Evolutionary conservation across 2,113 vertebrate genomes (phyloP).

Genomic region (Tyrannus savana): DNA sequence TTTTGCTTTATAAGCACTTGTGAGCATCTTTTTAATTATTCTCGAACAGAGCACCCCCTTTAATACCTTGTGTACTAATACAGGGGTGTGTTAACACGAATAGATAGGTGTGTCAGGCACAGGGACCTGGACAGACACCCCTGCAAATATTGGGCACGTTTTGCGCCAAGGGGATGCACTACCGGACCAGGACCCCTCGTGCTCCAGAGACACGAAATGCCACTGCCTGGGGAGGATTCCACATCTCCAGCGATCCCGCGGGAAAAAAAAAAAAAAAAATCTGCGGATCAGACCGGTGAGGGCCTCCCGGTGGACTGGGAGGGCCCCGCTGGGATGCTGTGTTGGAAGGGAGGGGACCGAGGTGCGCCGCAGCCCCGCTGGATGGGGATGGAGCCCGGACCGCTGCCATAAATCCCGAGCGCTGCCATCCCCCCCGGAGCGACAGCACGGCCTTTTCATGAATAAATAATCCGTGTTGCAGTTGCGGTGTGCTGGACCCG

Average conservation of each 20-base stretch:
- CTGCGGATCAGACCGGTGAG: background rate
- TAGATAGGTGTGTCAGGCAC: rapidly evolving
- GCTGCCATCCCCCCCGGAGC: background rate
- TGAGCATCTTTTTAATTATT: background rate
- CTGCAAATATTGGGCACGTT: background rate
- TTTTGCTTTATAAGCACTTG: background rate
- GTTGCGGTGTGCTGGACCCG: background rate
- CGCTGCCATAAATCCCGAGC: background rate
- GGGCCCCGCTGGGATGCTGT: background rate
- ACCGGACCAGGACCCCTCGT: background rate
- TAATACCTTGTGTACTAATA: rapidly evolving
- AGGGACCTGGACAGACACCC: background rate
- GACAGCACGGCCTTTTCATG: background rate
- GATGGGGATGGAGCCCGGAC: background rate
- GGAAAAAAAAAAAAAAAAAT: background rate
- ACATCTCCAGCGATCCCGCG: background rate
- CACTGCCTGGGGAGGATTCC: background rate
- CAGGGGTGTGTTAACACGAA: rapidly evolving
- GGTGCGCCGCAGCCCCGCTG: background rate
- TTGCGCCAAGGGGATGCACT: background rate
- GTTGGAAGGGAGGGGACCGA: background rate
- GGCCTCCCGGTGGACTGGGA: background rate
- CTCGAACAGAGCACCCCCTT: background rate
- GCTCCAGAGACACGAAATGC: background rate
- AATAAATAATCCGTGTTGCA: background rate